Percentiles rank a stretch among this genome's conserved stretches.
Evolutionary conservation across 92 coral and sea anemone species (phyloP).

Genomic region (Diadumene lineata): DNA sequence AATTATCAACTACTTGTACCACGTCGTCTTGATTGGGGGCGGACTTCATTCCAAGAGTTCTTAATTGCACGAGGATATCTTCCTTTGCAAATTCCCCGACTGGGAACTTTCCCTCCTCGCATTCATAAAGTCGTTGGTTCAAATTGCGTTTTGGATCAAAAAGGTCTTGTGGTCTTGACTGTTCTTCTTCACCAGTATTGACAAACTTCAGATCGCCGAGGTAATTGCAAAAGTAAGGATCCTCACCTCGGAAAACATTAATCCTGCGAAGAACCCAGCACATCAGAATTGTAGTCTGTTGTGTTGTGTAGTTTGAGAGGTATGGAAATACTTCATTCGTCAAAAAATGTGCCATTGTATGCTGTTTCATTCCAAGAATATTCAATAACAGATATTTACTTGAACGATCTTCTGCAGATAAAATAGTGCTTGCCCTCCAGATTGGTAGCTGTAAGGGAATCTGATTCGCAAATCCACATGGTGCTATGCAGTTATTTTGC

Average conservation of each 20-base stretch:
- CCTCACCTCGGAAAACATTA: constrained; percentile 39
- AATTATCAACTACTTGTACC: constrained; percentile 36
- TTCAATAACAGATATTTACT: constrained; percentile 33
- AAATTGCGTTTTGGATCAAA: constrained; percentile 59
- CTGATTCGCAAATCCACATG: constrained; percentile 31
- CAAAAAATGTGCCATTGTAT: constrained; percentile 47
- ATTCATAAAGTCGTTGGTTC: constrained; percentile 56
- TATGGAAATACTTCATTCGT: constrained; percentile 40
- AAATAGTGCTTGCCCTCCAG: constrained; percentile 28
- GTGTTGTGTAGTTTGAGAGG: constrained; percentile 40
- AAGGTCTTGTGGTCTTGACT: constrained; percentile 52
- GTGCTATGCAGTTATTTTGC: constrained; percentile 37
- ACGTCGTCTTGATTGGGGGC: constrained; percentile 42
- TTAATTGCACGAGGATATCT: constrained; percentile 41
- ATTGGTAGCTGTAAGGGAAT: constrained; percentile 23
- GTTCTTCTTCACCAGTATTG: constrained; percentile 31
- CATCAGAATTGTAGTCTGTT: constrained; percentile 58
- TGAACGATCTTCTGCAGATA: constrained; percentile 35
- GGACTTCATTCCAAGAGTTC: constrained; percentile 55
- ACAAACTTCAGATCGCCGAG: constrained; percentile 57
- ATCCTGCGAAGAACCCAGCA: constrained; percentile 69
- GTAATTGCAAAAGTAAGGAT: constrained; percentile 22
- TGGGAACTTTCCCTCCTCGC: constrained; percentile 64
- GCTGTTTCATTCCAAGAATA: constrained; percentile 21
- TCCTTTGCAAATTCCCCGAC: constrained; percentile 30